Base-by-base conservation (phyloP, 2,113 vertebrate genomes). In the Misgurnus mizolepis region DNA sequence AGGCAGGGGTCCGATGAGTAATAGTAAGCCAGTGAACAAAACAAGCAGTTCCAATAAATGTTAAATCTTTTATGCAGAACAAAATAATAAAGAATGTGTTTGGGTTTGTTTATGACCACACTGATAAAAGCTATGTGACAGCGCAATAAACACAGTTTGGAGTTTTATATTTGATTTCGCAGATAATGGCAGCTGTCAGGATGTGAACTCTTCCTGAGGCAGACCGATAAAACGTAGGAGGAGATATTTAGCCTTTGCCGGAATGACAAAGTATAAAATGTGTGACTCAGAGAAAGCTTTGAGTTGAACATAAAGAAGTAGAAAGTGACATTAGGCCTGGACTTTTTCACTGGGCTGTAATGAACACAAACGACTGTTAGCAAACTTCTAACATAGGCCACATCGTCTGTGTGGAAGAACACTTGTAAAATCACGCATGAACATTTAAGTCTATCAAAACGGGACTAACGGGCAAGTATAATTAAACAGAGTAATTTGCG, bases 81-180 rank as follows among this genome's bases (percentile, higher is more conserved):
- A 53, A 4, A 11, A 53, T 53, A 12, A 53, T 53, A 34, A 69
- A 34, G 18, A 14, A 50, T 18, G 45, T 53, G 18, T 55, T 39
- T 10, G 12, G 8, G 12, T 6, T 15, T 72, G 7, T 56, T 58
- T 40, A 6, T 27, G 7, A 62, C 8, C 58, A 75, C 3, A n/a
- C 14, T 53, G 50, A 55, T 62, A 18, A 62, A 75, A 27, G 7
- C 27, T 22, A 60, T 17, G 58, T 22, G 40, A 17, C 18, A 22
- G 34, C 45, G 40, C 18, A 61, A 11, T 27, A 34, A 15, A 43
- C 53, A 41, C 27, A 34, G 27, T 34, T 10, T 7, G 34, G 18
- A 27, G 7, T 62, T 62, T 18, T 64, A 47, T 75, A 62, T 75
- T 75, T 49, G 41, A 62, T 75, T 49, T 62, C 49, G 22, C 12